Evolutionary conservation across 2,797 vertebrate species (phyloP), one percentile per base, ranked within the genome.

Genomic region (Trachops cirrhosus): DNA sequence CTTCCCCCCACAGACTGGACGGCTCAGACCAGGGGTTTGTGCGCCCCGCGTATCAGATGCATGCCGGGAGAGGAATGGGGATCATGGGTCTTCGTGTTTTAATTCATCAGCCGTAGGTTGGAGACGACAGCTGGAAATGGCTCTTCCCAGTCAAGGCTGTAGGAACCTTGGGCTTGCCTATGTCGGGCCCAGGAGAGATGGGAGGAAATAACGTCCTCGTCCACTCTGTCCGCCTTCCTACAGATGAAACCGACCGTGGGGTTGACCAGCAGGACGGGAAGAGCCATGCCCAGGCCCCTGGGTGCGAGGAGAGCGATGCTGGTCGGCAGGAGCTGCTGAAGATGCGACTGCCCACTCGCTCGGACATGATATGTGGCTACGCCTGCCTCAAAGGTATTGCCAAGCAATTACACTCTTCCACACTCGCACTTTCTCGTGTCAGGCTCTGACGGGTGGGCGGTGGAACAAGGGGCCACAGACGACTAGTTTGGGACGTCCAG

Each of bases 311-410:
- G 92, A 98, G 98, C 0, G 99, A 99, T 44, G 99, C 99, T 0
- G 99, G 99, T 34, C 98, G 98, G 86, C 99, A 99, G 54, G 98
- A 98, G 80, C 96, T 98, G 59, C 98, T 99, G 78, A 99, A 98
- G 96, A 98, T 99, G 89, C 99, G 99, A 95, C 98, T 99, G 68
- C 99, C 99, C 2, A 99, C 99, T 0, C 98, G 99, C 84, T 99
- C 99, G 0, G 99, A 99, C 98, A 99, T 99, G 99, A 99, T 99
- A 96, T 99, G 99, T 54, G 99, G 99, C 95, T 99, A 99, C 2
- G 99, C 99, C 44, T 99, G 99, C 93, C 99, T 99, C 95, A 99
- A 99, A 99, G 99, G 99, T 99, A 98, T 32, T 19, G 2, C 6
- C 62, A 37, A 6, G 32, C 41, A 16, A 2, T 9, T 0, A 1